Evolutionary conservation across 2,888 invertebrate species (phyloP).

Genomic region (Nematopogon swammerdamellus): DNA sequence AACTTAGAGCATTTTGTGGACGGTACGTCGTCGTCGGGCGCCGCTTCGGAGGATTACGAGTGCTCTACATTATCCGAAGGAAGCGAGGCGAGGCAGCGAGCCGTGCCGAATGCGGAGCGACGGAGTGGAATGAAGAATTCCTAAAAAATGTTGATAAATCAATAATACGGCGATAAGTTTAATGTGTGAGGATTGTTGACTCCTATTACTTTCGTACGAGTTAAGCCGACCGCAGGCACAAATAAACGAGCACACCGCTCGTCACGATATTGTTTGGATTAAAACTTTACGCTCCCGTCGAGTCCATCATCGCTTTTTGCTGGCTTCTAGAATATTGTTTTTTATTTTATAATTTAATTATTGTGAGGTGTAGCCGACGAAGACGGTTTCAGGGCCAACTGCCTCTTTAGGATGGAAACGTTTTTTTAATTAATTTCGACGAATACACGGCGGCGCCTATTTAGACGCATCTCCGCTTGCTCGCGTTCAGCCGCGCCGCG

Average conservation of each 20-base stretch:
- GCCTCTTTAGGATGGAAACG: too few species aligned
- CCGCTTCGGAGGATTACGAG: background rate
- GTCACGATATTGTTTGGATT: background rate
- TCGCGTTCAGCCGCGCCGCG: too few species aligned
- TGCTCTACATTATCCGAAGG: background rate
- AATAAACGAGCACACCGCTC: background rate
- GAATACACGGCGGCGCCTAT: too few species aligned
- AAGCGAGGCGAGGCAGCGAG: conserved; percentile 32
- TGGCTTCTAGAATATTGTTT: too few species aligned
- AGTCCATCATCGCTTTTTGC: too few species aligned
- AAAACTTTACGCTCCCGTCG: background rate
- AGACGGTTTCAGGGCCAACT: too few species aligned
- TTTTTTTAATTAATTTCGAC: too few species aligned
- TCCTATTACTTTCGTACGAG: background rate
- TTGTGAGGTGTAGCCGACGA: too few species aligned
- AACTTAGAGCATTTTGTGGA: too few species aligned
- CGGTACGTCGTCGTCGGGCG: background rate
- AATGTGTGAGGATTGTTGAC: background rate
- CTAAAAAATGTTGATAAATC: conserved; percentile 45
- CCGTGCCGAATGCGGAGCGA: conserved; percentile 40
- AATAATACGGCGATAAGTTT: conserved; percentile 32
- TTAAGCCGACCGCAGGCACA: background rate
- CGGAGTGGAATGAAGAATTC: conserved; percentile 40
- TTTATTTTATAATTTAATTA: too few species aligned
- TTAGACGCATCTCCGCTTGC: too few species aligned